Evolutionary conservation across 1,140 invertebrate species (phyloP), one percentile per base, ranked within the genome.

Genomic region (Leguminivora glycinivorella): DNA sequence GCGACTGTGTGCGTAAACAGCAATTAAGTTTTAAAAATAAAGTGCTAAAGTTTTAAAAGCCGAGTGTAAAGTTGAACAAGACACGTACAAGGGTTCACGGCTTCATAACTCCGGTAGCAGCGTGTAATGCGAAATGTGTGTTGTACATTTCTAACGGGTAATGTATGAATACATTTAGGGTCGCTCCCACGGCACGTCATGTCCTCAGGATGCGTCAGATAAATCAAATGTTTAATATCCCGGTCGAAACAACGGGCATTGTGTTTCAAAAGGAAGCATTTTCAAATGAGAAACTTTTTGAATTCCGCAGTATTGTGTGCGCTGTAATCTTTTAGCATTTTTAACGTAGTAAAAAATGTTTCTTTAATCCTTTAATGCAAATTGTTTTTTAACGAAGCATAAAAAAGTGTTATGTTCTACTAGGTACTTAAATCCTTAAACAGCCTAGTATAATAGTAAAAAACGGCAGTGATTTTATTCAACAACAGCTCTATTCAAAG

Each of bases 161-260:
- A 75, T 75, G 70, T 76, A 74, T 72, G 70, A 71, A 66, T 38
- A 72, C 68, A 67, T 73, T 31, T 56, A 72, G 38, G 70, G 67
- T 63, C 9, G 67, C 74, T 79, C 81, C 74, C 76, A 81, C 76
- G 77, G 73, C 75, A 72, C 58, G 70, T 75, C 71, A 76, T 56
- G 75, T 80, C 72, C 72, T 72, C 52, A 73, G 77, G 81, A 83
- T 78, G 75, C 72, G 73, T 77, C 56, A 76, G 74, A 73, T 83
- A 83, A 83, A 81, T 83, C 81, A 81, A 83, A 83, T 83, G 77
- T 83, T 83, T 79, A 83, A 83, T 81, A 81, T 79, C 77, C 77
- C 71, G 72, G 52, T 58, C 69, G 75, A 76, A 77, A 83, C 81
- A 83, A 79, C 70, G 73, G 58, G 72, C 74, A 75, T 77, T 80